A percentile compares a stretch with the other conserved stretches of the same genome.
phyloP scores from a whole-genome alignment of 1,140 invertebrate genomes.

The Trichonephila clavipes region DNA sequence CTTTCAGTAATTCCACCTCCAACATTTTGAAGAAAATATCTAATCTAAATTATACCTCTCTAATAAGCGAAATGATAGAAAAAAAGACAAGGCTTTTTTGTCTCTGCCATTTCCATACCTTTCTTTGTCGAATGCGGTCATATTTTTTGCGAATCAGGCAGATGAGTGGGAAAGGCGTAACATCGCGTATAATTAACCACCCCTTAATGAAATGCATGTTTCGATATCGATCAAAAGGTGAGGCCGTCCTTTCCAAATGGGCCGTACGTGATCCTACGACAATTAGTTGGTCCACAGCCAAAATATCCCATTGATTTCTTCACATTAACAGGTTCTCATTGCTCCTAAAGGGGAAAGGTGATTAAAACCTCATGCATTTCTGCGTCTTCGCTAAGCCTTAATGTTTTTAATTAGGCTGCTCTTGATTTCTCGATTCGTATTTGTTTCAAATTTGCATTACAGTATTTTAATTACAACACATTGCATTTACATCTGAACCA shows the following conservation, averaged over 20 bases:
- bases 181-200: neutral
- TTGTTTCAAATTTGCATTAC: too few relatives aligned
- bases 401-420: too few relatives aligned
- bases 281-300: constrained; percentile 65
- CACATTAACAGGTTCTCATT: constrained; percentile 58
- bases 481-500: too few relatives aligned
- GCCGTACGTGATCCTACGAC: constrained; percentile 9
- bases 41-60: neutral
- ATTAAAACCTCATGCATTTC: neutral
- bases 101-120: neutral
- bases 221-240: constrained; percentile 53
- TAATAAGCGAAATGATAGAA: neutral
- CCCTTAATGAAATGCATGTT: constrained; percentile 49
- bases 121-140: neutral
- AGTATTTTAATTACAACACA: too few relatives aligned
- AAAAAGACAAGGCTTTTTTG: neutral
- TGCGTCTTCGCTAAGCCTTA: too few relatives aligned
- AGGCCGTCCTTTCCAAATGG: constrained; percentile 17
- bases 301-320: constrained; percentile 65
- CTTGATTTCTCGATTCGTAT: too few relatives aligned
- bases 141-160: neutral
- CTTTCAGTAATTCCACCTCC: too few relatives aligned
- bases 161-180: neutral
- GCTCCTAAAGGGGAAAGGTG: neutral
- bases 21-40: too few relatives aligned